These are phyloP conservation scores for Salpingus planirostris DNA, from an alignment of 2,888 invertebrate species.

Conservation along the genomic window DNA sequence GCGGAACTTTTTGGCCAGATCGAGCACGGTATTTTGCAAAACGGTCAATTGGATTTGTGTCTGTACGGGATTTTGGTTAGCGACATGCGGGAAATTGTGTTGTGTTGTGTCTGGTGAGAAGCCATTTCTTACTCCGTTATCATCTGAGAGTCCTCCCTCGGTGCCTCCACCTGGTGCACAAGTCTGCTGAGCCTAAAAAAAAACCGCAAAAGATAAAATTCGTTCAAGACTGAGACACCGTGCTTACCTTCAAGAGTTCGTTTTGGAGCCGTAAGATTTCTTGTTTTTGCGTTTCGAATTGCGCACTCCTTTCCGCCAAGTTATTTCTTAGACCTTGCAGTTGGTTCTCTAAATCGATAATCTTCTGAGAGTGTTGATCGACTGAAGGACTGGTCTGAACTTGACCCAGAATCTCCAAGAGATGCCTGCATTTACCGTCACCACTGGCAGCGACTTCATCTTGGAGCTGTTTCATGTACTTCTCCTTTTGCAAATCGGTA, in stretches of 20 bases:
- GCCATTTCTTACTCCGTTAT: too few relatives aligned
- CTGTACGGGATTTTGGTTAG: conserved; percentile 6
- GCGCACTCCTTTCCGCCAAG: conserved; percentile 16
- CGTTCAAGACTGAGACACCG: too few relatives aligned
- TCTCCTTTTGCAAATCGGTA: conserved; percentile 32
- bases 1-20: conserved; percentile 9
- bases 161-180: too few relatives aligned
- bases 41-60: conserved; percentile 12
- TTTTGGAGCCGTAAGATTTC: conserved; percentile 22
- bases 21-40: conserved; percentile 8
- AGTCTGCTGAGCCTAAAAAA: too few relatives aligned
- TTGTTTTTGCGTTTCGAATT: conserved; percentile 16
- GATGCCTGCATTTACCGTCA: conserved; percentile 1
- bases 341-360: conserved; percentile 19
- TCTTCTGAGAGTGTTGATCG: conserved; percentile 11
- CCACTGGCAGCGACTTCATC: neutral
- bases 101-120: conserved; percentile 1
- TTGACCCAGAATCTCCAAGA: conserved; percentile 18
- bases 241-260: conserved; percentile 21
- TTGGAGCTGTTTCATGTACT: conserved; percentile 28
- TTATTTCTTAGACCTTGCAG: conserved; percentile 15
- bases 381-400: conserved; percentile 11
- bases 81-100: conserved; percentile 6
- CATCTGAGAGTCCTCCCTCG: too few relatives aligned
- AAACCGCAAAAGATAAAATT: too few relatives aligned